Evolutionary conservation across 2,888 invertebrate species (phyloP).

Genomic region (Ennomos fuscantarius): DNA sequence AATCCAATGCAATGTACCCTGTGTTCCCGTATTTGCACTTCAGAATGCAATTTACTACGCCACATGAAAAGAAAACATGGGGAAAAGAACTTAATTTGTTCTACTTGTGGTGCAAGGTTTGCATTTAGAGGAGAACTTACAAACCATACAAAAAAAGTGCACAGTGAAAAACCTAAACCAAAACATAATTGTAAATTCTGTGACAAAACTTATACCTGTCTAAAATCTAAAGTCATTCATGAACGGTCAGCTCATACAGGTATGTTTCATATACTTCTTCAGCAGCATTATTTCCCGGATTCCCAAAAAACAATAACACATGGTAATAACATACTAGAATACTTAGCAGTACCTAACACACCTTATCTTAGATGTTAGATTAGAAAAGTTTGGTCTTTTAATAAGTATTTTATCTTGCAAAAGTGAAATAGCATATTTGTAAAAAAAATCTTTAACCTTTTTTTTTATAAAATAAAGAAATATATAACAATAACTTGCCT

Average conservation of each 20-base stretch:
- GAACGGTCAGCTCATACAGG: conserved; percentile 81
- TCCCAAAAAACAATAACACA: too few relatives aligned
- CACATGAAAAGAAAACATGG: conserved; percentile 70
- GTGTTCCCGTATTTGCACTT: conserved; percentile 61
- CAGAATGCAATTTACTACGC: conserved; percentile 61
- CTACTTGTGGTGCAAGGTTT: conserved; percentile 66
- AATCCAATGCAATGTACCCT: conserved; percentile 62
- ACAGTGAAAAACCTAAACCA: conserved; percentile 60
- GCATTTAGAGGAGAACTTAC: conserved; percentile 66
- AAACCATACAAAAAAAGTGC: conserved; percentile 64
- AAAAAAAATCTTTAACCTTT: too few relatives aligned
- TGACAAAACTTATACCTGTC: conserved; percentile 69
- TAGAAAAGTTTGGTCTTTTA: too few relatives aligned
- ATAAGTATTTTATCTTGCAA: too few relatives aligned
- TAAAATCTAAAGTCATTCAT: conserved; percentile 73
- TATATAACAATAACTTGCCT: too few relatives aligned
- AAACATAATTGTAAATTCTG: conserved; percentile 68
- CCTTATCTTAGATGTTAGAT: too few relatives aligned
- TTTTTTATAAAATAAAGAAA: too few relatives aligned
- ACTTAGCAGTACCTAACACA: too few relatives aligned
- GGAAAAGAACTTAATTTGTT: conserved; percentile 64
- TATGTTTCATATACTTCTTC: conserved; percentile 40
- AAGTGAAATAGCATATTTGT: too few relatives aligned
- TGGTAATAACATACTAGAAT: too few relatives aligned
- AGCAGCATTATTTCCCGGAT: not conserved